These are phyloP conservation scores for Catocala sponsa DNA, from an alignment of 2,888 invertebrate genomes.

Conservation along the genomic window DNA sequence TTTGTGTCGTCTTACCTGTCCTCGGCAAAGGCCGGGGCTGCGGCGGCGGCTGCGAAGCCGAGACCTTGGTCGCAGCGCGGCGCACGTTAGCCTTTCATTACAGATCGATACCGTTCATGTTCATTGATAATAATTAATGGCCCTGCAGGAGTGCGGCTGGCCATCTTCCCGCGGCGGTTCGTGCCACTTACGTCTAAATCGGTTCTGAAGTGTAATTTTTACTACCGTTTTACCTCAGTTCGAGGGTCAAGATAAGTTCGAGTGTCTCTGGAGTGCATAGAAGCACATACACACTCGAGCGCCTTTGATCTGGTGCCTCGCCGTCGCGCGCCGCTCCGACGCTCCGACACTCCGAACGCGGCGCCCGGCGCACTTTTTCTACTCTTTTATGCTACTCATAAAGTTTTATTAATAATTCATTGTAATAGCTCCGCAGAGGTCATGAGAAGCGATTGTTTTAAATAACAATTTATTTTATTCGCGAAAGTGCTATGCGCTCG, in stretches of 20 bases:
- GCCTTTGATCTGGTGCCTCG: constrained; percentile 70
- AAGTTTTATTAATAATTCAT: constrained; percentile 70
- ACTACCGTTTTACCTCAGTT: constrained; percentile 81
- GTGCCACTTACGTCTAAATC: constrained; percentile 72
- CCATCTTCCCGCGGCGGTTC: constrained; percentile 66
- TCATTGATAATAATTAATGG: constrained; percentile 83
- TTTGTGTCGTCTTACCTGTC: constrained; percentile 67
- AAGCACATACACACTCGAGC: constrained; percentile 71
- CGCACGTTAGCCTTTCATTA: constrained; percentile 71
- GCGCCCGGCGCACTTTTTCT: constrained; percentile 53
- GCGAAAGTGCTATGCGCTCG: constrained; percentile 73
- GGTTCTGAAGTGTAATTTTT: constrained; percentile 82
- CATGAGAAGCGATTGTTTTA: constrained; percentile 71
- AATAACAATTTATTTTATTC: constrained; percentile 67
- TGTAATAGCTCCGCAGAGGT: constrained; percentile 61
- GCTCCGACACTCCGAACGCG: constrained; percentile 60
- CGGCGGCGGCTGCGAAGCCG: constrained; percentile 34
- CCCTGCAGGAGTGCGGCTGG: constrained; percentile 57
- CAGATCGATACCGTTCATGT: constrained; percentile 78
- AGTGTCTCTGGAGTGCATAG: constrained; percentile 72
- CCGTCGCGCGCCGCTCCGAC: no score
- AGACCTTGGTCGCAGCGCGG: constrained; percentile 75
- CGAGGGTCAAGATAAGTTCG: constrained; percentile 80
- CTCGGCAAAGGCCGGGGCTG: constrained; percentile 54
- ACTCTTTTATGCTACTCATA: constrained; percentile 64